These are phyloP conservation scores for Ceratitis capitata DNA, from an alignment of 1,140 invertebrate genomes.

Conservation along the genomic window DNA sequence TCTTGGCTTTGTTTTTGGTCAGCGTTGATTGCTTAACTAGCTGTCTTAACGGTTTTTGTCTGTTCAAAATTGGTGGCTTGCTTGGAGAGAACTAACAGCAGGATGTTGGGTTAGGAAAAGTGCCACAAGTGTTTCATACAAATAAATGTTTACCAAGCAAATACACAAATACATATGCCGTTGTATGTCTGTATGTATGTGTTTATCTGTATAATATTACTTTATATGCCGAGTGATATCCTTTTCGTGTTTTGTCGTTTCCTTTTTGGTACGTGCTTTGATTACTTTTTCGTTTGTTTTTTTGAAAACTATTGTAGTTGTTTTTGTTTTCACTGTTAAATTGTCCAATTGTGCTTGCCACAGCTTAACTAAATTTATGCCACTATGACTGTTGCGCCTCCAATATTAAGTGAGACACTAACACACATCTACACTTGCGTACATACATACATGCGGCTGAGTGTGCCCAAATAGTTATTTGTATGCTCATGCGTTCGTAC, in stretches of 20 bases:
- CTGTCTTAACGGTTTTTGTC: neutral
- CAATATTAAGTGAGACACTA: neutral
- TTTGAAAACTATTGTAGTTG: neutral
- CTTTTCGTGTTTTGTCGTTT: neutral
- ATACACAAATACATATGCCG: neutral
- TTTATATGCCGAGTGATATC: neutral
- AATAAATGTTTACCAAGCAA: neutral
- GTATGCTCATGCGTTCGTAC: neutral
- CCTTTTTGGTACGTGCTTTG: neutral
- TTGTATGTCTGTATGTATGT: neutral
- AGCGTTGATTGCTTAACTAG: neutral
- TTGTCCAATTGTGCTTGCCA: neutral
- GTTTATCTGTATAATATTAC: neutral
- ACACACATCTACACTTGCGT: neutral
- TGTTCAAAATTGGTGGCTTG: neutral
- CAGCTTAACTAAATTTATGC: neutral
- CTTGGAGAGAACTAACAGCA: neutral
- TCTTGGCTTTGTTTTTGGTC: neutral
- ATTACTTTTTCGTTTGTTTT: neutral
- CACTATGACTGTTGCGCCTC: neutral
- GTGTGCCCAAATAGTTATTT: neutral
- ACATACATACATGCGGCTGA: too few species aligned
- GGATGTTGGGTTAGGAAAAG: neutral
- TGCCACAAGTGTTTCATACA: constrained; percentile 5
- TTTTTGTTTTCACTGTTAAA: neutral